phyloP scores from a whole-genome alignment of 2,797 vertebrate species.

The Syndactyla subalaris region DNA sequence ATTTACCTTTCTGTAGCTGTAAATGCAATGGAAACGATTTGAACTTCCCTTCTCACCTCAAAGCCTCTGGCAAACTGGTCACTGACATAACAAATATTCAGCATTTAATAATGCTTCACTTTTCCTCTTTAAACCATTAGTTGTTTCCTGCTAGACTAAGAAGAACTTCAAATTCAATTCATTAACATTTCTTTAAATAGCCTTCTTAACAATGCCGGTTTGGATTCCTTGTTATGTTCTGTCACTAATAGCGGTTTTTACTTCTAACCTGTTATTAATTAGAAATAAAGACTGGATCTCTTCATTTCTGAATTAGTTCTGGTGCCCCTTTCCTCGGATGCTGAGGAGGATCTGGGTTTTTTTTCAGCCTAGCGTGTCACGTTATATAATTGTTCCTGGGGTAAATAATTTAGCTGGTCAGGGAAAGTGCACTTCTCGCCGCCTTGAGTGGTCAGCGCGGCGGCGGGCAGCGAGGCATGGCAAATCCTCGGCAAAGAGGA shows the following conservation, averaged over 20 bases:
- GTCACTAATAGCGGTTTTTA: slow-evolving; percentile 72
- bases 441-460: slow-evolving; percentile 61
- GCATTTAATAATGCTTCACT: slow-evolving; percentile 78
- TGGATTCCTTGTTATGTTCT: slow-evolving; percentile 66
- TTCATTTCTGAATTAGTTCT: slow-evolving; percentile 63
- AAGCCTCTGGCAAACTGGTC: slow-evolving; percentile 78
- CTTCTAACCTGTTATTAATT: slow-evolving; percentile 80
- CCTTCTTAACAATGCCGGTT: slow-evolving; percentile 66
- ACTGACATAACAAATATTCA: slow-evolving; percentile 79
- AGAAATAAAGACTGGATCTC: slow-evolving; percentile 69
- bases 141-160: slow-evolving; percentile 75
- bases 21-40: slow-evolving; percentile 67
- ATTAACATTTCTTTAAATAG: slow-evolving; percentile 80
- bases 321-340: slow-evolving; percentile 26
- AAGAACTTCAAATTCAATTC: slow-evolving; percentile 74
- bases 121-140: slow-evolving; percentile 75
- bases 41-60: slow-evolving; percentile 72
- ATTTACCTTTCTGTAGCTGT: slow-evolving; percentile 61
- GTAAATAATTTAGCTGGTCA: slow-evolving; percentile 80
- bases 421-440: slow-evolving; percentile 47
- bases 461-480: slow-evolving; percentile 55
- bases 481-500: slow-evolving; percentile 68
- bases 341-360: neutral
- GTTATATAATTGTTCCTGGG: slow-evolving; percentile 68
- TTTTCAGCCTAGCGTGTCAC: neutral